Conservation (phyloP, 2,797 vertebrate genomes). For the Catostomus latipinnis region DNA sequence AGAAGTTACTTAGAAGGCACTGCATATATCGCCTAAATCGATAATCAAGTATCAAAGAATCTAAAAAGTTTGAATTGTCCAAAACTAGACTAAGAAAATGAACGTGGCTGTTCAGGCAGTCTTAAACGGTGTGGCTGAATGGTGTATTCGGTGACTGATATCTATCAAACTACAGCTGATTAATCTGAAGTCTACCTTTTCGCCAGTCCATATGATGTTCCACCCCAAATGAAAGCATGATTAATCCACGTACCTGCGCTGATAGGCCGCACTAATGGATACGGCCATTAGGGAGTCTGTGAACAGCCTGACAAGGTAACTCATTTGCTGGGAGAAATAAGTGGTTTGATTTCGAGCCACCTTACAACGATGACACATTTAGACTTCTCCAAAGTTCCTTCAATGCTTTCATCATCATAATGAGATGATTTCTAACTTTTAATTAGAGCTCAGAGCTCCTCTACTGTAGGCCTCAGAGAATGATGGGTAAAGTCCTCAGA, state of each 20-base stretch:
- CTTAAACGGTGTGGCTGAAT: neutral
- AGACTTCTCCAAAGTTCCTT: constrained; percentile 55
- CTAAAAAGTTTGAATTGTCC: neutral
- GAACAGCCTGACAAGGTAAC: constrained; percentile 59
- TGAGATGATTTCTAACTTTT: constrained; percentile 65
- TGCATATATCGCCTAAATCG: no score
- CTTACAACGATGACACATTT: constrained; percentile 55
- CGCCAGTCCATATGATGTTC: constrained; percentile 41
- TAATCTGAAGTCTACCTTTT: constrained; percentile 53
- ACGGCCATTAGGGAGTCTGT: constrained; percentile 58
- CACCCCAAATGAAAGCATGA: constrained; percentile 54
- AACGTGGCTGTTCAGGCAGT: neutral
- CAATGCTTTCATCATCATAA: constrained; percentile 65
- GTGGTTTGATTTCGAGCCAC: constrained; percentile 62
- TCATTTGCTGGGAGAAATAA: constrained; percentile 63
- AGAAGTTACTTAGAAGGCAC: no score
- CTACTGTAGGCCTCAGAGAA: constrained; percentile 52
- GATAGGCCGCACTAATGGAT: constrained; percentile 59
- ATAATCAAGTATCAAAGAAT: neutral
- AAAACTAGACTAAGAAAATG: neutral
- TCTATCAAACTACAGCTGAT: constrained; percentile 34
- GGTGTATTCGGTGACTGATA: neutral
- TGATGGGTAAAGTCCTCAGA: constrained; percentile 50
- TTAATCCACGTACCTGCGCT: constrained; percentile 59
- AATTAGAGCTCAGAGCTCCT: constrained; percentile 59